Evolutionary conservation across 2,888 invertebrate genomes (phyloP), one percentile per base, ranked within the genome.

Genomic region (Chymomyza caudatula): DNA sequence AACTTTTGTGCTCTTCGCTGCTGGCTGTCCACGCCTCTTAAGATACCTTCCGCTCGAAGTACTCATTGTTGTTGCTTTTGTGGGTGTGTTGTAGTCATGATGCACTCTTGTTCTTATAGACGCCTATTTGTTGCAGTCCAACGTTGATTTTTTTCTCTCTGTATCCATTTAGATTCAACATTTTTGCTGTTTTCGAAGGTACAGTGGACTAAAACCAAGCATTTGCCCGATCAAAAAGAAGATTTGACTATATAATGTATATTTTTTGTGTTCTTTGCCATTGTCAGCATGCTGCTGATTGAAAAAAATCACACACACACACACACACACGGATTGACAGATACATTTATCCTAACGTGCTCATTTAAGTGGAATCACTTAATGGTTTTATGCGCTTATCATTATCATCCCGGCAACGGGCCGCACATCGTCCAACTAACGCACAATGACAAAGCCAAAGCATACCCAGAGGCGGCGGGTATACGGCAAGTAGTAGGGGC

Each of bases 301-400:
- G 20, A 53, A 44, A 19, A 60, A 51, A 49, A 63, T n/a, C n/a
- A n/a, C n/a, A n/a, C n/a, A 2, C 5, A 55, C 37, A 58, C 57
- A 61, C 49, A 25, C 54, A 63, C 29, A 25, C 52, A 58, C 64
- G 59, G 15, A 59, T 29, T 54, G 44, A 53, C 49, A 29, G 57
- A 47, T 76, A 25, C 71, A 69, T 71, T 71, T 73, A 69, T 69
- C 74, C 78, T 77, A 83, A 78, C 82, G 80, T 83, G 88, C 71
- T 86, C 78, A 84, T 85, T 88, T 86, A 80, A 88, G 88, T 85
- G 88, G 85, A 88, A 88, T 87, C 82, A 81, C 88, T 88, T 88
- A 88, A 88, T 88, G 88, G 88, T 88, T 88, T 87, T 85, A 85
- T 85, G 63, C 77, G 79, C 85, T 88, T 86, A 86, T 87, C 86